phyloP scores from a whole-genome alignment of 1,140 invertebrate genomes.

The Trachelipus rathkii region DNA sequence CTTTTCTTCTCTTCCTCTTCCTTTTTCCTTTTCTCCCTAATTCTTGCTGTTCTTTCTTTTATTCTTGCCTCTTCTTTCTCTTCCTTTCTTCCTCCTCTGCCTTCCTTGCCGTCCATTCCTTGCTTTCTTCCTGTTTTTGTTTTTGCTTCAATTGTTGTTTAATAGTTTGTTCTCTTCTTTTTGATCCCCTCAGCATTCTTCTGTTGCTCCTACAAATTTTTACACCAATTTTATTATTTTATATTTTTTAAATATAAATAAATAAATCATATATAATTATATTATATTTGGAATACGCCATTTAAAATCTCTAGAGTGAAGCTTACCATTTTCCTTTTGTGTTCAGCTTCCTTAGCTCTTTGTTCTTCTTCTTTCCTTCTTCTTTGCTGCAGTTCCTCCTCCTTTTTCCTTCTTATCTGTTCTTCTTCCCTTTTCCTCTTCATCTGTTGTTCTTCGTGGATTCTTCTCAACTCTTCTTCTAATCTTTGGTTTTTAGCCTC shows the following conservation, averaged over 20 bases:
- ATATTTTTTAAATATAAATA: not conserved
- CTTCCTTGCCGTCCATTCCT: slow-evolving; percentile 43
- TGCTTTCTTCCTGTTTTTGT: slow-evolving; percentile 33
- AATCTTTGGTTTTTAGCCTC: slow-evolving; percentile 6
- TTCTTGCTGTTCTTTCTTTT: slow-evolving; percentile 24
- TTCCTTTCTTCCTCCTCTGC: slow-evolving; percentile 28
- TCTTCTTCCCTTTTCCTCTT: slow-evolving; percentile 22
- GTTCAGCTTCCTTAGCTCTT: not conserved
- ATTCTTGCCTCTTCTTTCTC: slow-evolving; percentile 33
- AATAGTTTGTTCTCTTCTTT: slow-evolving; percentile 38
- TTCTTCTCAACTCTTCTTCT: slow-evolving; percentile 2
- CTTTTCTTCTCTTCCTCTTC: slow-evolving; percentile 36
- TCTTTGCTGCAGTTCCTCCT: slow-evolving; percentile 16
- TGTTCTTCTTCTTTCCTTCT: not conserved
- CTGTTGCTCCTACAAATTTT: slow-evolving; percentile 41
- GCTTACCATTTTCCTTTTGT: no score
- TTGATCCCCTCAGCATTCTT: slow-evolving; percentile 35
- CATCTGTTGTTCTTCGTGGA: slow-evolving; percentile 28
- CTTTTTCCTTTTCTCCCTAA: slow-evolving; percentile 28
- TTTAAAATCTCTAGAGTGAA: no score
- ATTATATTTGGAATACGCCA: not conserved
- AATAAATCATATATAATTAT: not conserved
- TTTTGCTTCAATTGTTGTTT: slow-evolving; percentile 41
- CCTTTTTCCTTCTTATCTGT: slow-evolving; percentile 4
- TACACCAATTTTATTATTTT: slow-evolving; percentile 29